These are phyloP conservation scores for Thecophora atra DNA, from an alignment of 2,888 invertebrate genomes.

Conservation along the genomic window DNA sequence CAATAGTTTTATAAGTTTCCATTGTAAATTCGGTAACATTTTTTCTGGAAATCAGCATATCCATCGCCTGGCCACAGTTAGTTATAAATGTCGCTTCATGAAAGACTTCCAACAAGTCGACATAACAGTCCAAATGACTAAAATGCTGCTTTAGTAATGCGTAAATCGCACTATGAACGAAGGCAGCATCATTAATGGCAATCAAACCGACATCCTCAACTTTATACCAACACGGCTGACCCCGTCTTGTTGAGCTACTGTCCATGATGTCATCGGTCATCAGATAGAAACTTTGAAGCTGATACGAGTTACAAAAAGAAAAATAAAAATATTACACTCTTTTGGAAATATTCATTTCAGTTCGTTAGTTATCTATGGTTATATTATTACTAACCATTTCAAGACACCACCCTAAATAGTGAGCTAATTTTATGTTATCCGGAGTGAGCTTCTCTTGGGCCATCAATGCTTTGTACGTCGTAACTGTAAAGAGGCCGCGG, in stretches of 20 bases:
- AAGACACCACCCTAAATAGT: slow-evolving; percentile 92
- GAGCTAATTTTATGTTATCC: slow-evolving; percentile 80
- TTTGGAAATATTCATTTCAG: too few relatives aligned
- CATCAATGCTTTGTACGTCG: slow-evolving; percentile 79
- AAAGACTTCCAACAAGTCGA: slow-evolving; percentile 81
- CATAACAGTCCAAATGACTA: slow-evolving; percentile 78
- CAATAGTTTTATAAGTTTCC: slow-evolving; percentile 87
- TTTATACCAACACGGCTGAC: slow-evolving; percentile 91
- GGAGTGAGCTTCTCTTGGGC: slow-evolving; percentile 74
- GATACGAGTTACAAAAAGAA: neutral
- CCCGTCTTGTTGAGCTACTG: slow-evolving; percentile 80
- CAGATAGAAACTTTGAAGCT: slow-evolving; percentile 61
- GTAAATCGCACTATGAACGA: slow-evolving; percentile 79
- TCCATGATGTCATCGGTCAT: slow-evolving; percentile 95
- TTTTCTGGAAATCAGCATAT: slow-evolving; percentile 74
- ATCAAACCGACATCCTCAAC: slow-evolving; percentile 51
- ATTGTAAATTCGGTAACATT: slow-evolving; percentile 79
- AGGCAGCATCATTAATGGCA: slow-evolving; percentile 72
- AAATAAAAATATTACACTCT: neutral
- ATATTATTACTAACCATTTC: slow-evolving; percentile 77
- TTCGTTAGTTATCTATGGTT: too few relatives aligned
- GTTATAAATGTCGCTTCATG: slow-evolving; percentile 69
- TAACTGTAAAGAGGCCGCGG: slow-evolving; percentile 77
- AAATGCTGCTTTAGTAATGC: slow-evolving; percentile 83
- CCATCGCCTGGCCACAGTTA: slow-evolving; percentile 71